phyloP scores from a whole-genome alignment of 2,888 invertebrate species.

The Leptopilina drosophilae region DNA sequence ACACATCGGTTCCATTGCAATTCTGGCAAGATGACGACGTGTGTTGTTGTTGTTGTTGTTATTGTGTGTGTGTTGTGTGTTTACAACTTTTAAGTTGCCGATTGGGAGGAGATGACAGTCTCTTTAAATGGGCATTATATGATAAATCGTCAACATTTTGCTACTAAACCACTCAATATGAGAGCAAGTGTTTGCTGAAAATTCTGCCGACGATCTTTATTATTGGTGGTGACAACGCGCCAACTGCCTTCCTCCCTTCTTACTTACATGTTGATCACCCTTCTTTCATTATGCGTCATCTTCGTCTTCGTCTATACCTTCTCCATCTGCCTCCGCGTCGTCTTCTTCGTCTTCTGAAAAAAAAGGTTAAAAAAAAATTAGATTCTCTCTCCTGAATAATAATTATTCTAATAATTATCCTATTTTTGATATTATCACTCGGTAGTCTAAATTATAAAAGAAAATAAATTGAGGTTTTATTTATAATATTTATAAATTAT shows the following conservation, averaged over 20 bases:
- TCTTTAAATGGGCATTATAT: conserved; percentile 61
- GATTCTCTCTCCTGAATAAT: too few species aligned
- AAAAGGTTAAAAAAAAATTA: conserved; percentile 8
- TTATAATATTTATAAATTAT: too few species aligned
- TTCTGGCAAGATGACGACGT: conserved; percentile 69
- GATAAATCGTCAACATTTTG: conserved; percentile 69
- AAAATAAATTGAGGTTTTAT: too few species aligned
- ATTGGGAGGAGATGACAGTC: conserved; percentile 71
- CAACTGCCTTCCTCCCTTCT: conserved; percentile 70
- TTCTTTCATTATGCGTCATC: conserved; percentile 76
- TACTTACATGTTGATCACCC: conserved; percentile 70
- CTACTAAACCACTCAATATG: conserved; percentile 76
- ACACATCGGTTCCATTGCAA: conserved; percentile 73
- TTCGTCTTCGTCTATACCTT: conserved; percentile 70
- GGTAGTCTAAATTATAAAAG: too few species aligned
- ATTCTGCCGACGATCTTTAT: conserved; percentile 69
- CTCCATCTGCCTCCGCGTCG: conserved; percentile 70
- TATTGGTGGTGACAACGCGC: conserved; percentile 63
- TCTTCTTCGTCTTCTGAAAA: conserved; percentile 73
- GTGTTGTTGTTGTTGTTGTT: too few species aligned
- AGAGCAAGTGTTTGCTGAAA: conserved; percentile 74
- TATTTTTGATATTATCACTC: too few species aligned
- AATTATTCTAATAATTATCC: too few species aligned
- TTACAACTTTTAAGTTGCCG: conserved; percentile 61
- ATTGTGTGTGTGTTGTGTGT: too few species aligned